A percentile compares a stretch with the other conserved stretches of the same genome.
Conservation (phyloP, 2,888 invertebrate species). For the Boloria euphrosyne region DNA sequence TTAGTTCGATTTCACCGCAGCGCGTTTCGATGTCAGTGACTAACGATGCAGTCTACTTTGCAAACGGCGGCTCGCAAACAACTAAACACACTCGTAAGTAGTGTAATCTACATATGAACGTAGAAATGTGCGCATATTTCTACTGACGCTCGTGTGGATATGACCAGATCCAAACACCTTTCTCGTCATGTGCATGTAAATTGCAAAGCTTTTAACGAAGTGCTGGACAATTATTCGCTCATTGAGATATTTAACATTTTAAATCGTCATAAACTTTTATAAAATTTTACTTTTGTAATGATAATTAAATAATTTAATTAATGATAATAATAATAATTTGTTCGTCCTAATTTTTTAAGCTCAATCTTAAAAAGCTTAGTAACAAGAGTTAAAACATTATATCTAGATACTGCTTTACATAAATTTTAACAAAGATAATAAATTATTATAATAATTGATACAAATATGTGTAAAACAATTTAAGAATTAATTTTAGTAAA, state of each 20-base stretch:
- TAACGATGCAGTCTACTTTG: slow-evolving; percentile 51
- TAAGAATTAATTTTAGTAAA: slow-evolving; percentile 27
- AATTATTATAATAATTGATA: no score
- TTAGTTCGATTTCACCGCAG: slow-evolving; percentile 56
- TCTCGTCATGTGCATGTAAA: slow-evolving; percentile 11
- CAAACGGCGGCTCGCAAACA: slow-evolving; percentile 31
- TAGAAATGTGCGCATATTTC: slow-evolving; percentile 33
- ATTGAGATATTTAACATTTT: not conserved
- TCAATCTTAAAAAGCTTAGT: no score
- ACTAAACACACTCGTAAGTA: slow-evolving; percentile 36
- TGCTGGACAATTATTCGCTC: not conserved
- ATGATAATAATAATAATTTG: no score
- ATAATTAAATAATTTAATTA: no score
- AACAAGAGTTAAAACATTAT: no score
- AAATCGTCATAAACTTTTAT: not conserved
- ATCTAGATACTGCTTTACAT: no score
- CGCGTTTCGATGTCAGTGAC: slow-evolving; percentile 64
- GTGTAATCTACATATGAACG: slow-evolving; percentile 39
- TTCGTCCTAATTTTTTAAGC: no score
- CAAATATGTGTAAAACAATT: not conserved
- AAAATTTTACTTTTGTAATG: no score
- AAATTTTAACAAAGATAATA: no score
- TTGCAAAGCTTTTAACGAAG: not conserved
- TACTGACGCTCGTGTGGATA: not conserved
- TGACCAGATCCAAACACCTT: slow-evolving; percentile 5